Percentiles rank a stretch among this genome's conserved stretches.
Conservation (phyloP, 2,113 vertebrate genomes). For the Melanocharis versteri region DNA sequence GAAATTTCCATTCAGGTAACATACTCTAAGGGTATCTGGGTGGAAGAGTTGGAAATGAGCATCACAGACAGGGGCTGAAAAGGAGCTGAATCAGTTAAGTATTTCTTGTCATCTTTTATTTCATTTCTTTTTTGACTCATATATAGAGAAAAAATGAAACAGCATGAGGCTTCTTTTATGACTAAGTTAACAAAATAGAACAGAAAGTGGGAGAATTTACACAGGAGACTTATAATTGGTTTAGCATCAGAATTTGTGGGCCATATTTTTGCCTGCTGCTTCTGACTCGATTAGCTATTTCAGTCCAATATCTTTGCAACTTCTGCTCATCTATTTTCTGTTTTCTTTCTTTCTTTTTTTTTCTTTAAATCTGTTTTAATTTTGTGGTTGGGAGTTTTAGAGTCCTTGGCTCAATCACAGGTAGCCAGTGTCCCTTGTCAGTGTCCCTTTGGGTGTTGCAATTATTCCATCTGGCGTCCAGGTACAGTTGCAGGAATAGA, state of each 20-base stretch:
- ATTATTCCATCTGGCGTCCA: neutral
- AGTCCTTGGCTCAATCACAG: neutral
- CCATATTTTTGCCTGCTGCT: neutral
- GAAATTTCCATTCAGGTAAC: neutral
- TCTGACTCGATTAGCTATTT: neutral
- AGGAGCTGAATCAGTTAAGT: neutral
- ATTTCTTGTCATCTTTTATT: neutral
- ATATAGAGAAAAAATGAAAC: neutral
- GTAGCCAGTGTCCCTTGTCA: neutral
- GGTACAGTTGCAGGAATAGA: neutral
- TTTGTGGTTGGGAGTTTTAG: neutral
- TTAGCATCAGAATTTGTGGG: neutral
- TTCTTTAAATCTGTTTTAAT: neutral
- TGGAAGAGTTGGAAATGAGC: neutral
- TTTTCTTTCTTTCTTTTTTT: neutral
- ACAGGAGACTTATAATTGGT: neutral
- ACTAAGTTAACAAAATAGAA: conserved; percentile 21
- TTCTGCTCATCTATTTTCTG: neutral
- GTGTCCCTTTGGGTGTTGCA: neutral
- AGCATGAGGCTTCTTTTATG: neutral
- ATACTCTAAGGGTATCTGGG: neutral
- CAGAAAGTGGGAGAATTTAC: neutral
- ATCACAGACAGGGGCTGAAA: neutral
- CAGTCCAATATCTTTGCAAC: neutral
- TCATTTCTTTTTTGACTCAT: neutral